Base-by-base conservation (phyloP, 1,140 invertebrate genomes). In the Proales similis region DNA sequence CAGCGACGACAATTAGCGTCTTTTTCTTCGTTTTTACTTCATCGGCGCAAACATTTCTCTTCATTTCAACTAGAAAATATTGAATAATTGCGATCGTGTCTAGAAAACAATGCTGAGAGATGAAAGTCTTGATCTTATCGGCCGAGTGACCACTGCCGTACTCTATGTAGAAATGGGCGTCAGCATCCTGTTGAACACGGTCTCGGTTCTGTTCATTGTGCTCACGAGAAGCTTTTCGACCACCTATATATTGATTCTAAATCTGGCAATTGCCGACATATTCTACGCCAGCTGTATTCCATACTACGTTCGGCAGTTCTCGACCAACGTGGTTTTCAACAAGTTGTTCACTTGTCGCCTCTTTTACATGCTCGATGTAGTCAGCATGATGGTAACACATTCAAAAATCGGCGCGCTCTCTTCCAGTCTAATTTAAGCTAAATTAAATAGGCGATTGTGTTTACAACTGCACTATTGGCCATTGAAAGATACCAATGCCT, bases 271-370 rank as follows among this genome's bases (percentile, higher is more conserved):
- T 12, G 39, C 51, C 4, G 51, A 57, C 32, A 24, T 57, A 12
- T 39, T 57, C 4, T 57, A 57, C 12, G 39, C 51, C 9, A 57
- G 51, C 32, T 57, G 51, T 57, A 42, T 57, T 42, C 51, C 51
- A n/a, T 57, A 42, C 32, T 57, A 42, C 45, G 36, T 42, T 5
- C 17, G 38, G 32, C 51, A 57, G 45, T 57, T 57, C 29, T 42
- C 20, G 39, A 42, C 39, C 30, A 7, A 20, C 17, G 5, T 24
- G 2, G 51, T 57, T 12, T 57, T 42, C 3, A 36, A 57, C 27
- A 57, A 17, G 19, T 42, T 42, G 20, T 24, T 57, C 12, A 42
- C 36, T 9, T 57, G 51, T 20, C 39, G 51, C 39, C 36, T 57
- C 12, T 42, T 36, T 27, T 57, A 42, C 22, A 57, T 57, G 17